A percentile compares a stretch with the other conserved stretches of the same genome.
phyloP scores from a whole-genome alignment of 2,113 vertebrate genomes.

The Phylloscopus trochilus region DNA sequence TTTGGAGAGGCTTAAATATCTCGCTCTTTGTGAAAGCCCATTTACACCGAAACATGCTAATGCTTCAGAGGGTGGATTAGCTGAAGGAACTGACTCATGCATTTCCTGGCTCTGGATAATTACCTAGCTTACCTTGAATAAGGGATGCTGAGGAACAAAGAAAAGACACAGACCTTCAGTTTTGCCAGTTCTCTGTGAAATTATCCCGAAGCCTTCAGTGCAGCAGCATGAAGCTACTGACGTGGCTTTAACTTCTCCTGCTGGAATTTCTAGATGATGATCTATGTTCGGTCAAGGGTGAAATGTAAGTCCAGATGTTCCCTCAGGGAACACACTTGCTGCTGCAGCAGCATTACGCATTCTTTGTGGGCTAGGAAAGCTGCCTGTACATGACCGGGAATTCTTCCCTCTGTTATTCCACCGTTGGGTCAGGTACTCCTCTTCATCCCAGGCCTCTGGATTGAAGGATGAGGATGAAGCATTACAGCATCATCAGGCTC shows the following conservation, averaged over 20 bases:
- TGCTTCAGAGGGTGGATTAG: background rate
- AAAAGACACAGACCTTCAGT: background rate
- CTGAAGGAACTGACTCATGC: constrained; percentile 14
- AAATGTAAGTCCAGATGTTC: background rate
- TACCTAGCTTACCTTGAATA: background rate
- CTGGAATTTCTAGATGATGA: background rate
- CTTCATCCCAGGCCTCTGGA: background rate
- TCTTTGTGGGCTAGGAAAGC: background rate
- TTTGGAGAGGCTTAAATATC: constrained; percentile 13
- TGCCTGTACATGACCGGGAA: background rate
- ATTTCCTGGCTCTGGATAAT: constrained; percentile 18
- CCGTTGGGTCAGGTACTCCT: background rate
- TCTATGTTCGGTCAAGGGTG: background rate
- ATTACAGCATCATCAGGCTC: background rate
- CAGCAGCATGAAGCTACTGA: background rate
- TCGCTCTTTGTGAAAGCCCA: background rate
- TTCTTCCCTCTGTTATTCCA: background rate
- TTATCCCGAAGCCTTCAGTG: background rate
- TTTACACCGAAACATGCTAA: constrained; percentile 9
- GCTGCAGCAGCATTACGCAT: background rate
- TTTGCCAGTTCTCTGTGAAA: background rate
- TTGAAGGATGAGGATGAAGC: background rate
- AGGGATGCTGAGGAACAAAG: background rate
- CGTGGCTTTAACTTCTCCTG: background rate
- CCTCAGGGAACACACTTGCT: background rate